A percentile compares a stretch with the other conserved stretches of the same genome.
phyloP scores from a whole-genome alignment of 1,140 invertebrate species.

The Drosophila bifasciata region DNA sequence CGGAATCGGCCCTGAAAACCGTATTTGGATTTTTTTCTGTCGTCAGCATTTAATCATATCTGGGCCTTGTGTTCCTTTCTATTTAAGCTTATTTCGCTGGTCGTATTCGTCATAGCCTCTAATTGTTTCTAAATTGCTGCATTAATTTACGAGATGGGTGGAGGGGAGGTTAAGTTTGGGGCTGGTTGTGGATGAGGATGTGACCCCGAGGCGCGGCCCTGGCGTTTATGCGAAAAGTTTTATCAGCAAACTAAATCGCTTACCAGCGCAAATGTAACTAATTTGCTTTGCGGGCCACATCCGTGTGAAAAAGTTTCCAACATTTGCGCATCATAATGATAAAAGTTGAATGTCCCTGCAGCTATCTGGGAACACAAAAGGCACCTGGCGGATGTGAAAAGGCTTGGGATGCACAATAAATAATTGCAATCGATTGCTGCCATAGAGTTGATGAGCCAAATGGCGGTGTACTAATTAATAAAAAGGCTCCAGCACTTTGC shows the following conservation, averaged over 20 bases:
- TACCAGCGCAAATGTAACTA: constrained; percentile 75
- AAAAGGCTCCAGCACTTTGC: not conserved
- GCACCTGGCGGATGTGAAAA: constrained; percentile 1
- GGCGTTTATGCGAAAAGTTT: constrained; percentile 78
- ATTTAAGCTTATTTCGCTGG: constrained; percentile 4
- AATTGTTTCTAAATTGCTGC: constrained; percentile 16
- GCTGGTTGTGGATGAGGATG: not conserved
- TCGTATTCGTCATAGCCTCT: constrained; percentile 23
- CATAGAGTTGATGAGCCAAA: constrained; percentile 23
- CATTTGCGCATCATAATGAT: constrained; percentile 82
- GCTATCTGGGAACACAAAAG: constrained; percentile 17
- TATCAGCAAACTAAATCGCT: constrained; percentile 81
- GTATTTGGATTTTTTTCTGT: not conserved
- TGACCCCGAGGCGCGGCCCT: constrained; percentile 43
- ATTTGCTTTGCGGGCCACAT: constrained; percentile 56
- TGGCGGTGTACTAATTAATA: constrained; percentile 26
- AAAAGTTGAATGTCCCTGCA: constrained; percentile 65
- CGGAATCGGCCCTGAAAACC: too few relatives aligned
- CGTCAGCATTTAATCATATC: too few relatives aligned
- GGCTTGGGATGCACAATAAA: constrained; percentile 12
- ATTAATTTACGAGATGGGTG: constrained; percentile 14
- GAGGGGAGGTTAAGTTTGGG: not conserved
- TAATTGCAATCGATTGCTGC: constrained; percentile 58
- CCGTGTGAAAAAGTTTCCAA: constrained; percentile 58
- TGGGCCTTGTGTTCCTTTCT: too few relatives aligned